Evolutionary conservation across 1,140 invertebrate genomes (phyloP), one percentile per base, ranked within the genome.

Genomic region (Pemphigus obesinymphae): DNA sequence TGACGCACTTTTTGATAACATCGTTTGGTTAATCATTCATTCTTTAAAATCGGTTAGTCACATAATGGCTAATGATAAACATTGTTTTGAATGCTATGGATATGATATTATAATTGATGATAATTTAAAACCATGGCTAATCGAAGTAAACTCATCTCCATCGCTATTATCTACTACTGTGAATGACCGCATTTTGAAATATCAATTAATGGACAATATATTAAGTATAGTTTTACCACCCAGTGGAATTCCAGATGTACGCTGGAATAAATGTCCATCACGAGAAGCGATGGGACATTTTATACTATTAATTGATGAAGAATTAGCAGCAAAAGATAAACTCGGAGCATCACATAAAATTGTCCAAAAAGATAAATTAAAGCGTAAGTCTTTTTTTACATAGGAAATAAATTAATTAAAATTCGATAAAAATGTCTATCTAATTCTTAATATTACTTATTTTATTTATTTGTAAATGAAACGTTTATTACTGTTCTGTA

Each of bases 131-230:
- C 95, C 95, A 0, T 96, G 95, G 94, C 87, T 96, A 11, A 92
- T 93, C 82, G 93, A 95, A 87, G 92, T 97, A 0, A 99, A 99
- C 86, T 96, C 97, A 1, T 98, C 96, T 0, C 97, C 97, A 0
- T 97, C 96, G 0, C 86, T 98, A 1, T 95, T 95, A 4, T 96
- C 96, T 0, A 99, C 97, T 0, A 99, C 97, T 0, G 94, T 95
- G 0, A 97, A 96, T 86, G 97, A 99, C 87, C 89, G 97, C 84
- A 97, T 98, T 85, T 89, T 98, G 83, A 99, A 99, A 86, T 96
- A 97, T 85, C 97, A 97, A 88, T 87, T 99, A 17, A 96, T 99
- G 82, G 95, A 97, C 85, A 97, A 98, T 87, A 96, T 97, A 82
- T 88, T 98, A 66, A 95, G 95, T 37, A 92, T 98, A 63, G 94